phyloP scores from a whole-genome alignment of 2,888 invertebrate species.

The Ornithoptera alexandrae region DNA sequence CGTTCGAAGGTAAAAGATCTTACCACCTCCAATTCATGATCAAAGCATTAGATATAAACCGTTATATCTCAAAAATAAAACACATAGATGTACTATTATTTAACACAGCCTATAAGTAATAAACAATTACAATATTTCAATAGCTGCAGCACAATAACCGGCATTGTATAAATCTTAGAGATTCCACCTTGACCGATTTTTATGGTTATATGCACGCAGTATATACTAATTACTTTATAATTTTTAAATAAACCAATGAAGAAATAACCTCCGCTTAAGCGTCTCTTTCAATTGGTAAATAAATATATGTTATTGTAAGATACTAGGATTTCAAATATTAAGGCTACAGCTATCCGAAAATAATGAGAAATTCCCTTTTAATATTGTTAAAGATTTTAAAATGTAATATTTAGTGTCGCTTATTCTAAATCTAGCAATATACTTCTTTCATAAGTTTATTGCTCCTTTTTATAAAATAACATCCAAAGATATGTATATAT shows the following conservation, averaged over 20 bases:
- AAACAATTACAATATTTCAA: not conserved
- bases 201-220: constrained; percentile 4
- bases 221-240: not conserved
- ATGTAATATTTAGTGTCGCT: no score
- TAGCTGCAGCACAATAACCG: not conserved
- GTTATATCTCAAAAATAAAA: not conserved
- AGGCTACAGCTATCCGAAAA: no score
- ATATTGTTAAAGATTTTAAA: no score
- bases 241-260: not conserved
- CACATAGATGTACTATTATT: not conserved
- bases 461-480: no score
- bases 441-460: no score
- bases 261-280: not conserved
- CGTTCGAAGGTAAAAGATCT: not conserved
- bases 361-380: no score
- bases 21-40: not conserved
- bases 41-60: not conserved
- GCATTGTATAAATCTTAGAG: constrained; percentile 4
- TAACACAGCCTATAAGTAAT: not conserved
- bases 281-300: no score
- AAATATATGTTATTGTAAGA: no score
- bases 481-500: no score
- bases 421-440: no score
- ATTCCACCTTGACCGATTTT: constrained; percentile 9
- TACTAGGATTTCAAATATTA: no score